A percentile compares a stretch with the other conserved stretches of the same genome.
Conservation (phyloP, 2,797 vertebrate species). For the Mareca strepera region DNA sequence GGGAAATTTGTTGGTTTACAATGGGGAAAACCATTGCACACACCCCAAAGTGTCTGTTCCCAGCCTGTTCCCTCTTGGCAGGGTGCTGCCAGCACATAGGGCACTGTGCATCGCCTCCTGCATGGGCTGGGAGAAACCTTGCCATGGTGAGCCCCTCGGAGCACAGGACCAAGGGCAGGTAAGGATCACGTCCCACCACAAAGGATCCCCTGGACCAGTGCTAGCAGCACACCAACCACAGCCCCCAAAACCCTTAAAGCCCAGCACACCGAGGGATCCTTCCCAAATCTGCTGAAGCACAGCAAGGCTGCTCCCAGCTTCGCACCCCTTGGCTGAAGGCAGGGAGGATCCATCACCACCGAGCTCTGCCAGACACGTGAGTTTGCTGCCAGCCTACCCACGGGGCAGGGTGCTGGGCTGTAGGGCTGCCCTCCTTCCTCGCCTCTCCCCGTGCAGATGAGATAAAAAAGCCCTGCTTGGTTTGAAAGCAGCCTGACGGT, state of each 20-base stretch:
- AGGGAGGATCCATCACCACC: background rate
- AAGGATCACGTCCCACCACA: background rate
- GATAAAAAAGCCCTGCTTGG: background rate
- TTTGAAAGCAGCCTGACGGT: background rate
- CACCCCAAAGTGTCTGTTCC: background rate
- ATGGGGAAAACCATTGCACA: background rate
- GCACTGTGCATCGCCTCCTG: background rate
- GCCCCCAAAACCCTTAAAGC: background rate
- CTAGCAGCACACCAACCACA: background rate
- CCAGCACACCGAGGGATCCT: background rate
- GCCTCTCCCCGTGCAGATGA: background rate
- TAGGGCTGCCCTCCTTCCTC: background rate
- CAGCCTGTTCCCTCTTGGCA: background rate
- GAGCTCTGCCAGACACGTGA: background rate
- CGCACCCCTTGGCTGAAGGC: rapidly evolving
- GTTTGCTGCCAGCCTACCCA: background rate
- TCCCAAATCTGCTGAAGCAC: background rate
- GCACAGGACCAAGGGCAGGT: background rate
- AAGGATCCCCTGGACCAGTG: background rate
- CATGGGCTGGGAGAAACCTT: background rate
- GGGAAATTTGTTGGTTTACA: background rate
- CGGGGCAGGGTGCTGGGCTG: background rate
- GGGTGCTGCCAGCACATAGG: background rate
- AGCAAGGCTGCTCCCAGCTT: background rate
- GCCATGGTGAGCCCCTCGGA: background rate